A percentile compares a stretch with the other conserved stretches of the same genome.
phyloP scores from a whole-genome alignment of 2,113 vertebrate genomes.

The Chaenocephalus aceratus region DNA sequence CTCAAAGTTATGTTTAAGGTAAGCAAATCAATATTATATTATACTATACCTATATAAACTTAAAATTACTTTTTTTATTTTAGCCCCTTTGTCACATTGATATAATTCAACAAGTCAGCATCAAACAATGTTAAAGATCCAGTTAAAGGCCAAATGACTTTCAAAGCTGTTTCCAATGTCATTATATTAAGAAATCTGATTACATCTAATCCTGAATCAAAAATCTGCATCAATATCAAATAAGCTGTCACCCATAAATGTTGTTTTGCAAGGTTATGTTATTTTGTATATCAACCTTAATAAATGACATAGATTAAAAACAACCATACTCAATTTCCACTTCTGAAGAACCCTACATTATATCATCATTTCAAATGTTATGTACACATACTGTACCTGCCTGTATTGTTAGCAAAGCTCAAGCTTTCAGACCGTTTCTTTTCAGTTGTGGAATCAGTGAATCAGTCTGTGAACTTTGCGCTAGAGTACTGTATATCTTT shows the following conservation, averaged over 20 bases:
- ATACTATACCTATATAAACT: too few species aligned
- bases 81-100: not conserved
- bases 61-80: not conserved
- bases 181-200: too few species aligned
- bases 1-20: not conserved
- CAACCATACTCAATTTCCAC: not conserved
- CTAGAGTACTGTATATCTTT: not conserved
- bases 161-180: too few species aligned
- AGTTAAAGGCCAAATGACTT: not conserved
- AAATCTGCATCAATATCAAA: too few species aligned
- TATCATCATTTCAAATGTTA: not conserved
- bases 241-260: too few species aligned
- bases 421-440: not conserved
- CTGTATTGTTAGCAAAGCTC: not conserved
- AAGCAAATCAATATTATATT: not conserved
- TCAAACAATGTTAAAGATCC: not conserved
- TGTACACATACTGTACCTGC: not conserved
- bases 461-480: constrained; percentile 9
- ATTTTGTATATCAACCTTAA: too few species aligned
- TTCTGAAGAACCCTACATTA: not conserved
- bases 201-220: too few species aligned
- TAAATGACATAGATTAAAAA: too few species aligned
- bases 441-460: constrained; percentile 20
- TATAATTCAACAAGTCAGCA: too few species aligned
- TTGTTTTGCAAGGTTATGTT: too few species aligned